Percentiles rank a stretch among this genome's conserved stretches.
phyloP scores from a whole-genome alignment of 2,113 vertebrate species.

The Myrmecobius fasciatus region DNA sequence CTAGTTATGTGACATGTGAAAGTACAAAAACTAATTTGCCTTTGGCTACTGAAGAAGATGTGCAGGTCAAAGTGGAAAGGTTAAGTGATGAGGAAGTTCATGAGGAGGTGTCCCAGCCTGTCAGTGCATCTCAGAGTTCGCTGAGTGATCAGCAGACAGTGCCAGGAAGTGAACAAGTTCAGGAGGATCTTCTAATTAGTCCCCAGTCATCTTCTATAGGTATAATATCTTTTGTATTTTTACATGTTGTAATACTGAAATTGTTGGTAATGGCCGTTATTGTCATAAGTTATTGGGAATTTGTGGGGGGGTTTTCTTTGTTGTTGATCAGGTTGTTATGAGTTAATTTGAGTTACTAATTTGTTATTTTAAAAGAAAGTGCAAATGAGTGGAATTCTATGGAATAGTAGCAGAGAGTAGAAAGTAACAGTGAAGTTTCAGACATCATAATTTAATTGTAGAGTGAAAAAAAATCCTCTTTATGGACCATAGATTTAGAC shows the following conservation, averaged over 20 bases:
- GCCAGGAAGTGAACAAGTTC: conserved; percentile 96
- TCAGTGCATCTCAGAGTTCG: conserved; percentile 97
- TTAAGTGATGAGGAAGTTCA: conserved; percentile 97
- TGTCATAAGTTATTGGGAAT: background rate
- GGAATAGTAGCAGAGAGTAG: conserved; percentile 9
- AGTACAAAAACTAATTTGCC: conserved; percentile 91
- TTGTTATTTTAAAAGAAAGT: background rate
- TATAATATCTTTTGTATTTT: conserved; percentile 74
- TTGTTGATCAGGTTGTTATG: background rate
- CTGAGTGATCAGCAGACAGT: conserved; percentile 98
- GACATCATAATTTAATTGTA: background rate
- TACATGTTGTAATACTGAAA: conserved; percentile 7
- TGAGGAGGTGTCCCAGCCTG: conserved; percentile 94
- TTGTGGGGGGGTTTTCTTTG: background rate
- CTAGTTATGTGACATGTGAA: conserved; percentile 95
- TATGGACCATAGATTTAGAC: background rate
- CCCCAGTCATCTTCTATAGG: conserved; percentile 99
- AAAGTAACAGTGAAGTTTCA: background rate
- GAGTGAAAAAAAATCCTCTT: background rate
- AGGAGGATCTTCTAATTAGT: conserved; percentile 98
- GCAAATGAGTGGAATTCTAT: background rate
- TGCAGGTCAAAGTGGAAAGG: conserved; percentile 96
- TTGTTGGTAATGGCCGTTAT: background rate
- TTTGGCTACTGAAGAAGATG: conserved; percentile 91
- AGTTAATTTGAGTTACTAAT: background rate